These are phyloP conservation scores for Nylanderia fulva DNA, from an alignment of 1,140 invertebrate genomes.

Conservation along the genomic window DNA sequence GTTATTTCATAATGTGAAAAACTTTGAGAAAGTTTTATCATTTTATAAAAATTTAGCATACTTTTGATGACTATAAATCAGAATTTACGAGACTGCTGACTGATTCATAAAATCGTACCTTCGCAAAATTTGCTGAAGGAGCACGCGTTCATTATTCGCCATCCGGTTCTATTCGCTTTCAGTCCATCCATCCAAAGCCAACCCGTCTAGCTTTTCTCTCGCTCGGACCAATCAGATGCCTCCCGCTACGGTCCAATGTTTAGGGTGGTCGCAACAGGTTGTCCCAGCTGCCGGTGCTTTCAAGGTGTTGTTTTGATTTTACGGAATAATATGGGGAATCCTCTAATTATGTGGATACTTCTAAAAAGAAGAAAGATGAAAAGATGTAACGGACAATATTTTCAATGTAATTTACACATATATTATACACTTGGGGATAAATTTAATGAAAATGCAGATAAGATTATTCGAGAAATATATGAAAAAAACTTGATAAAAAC, in stretches of 20 bases:
- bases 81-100: neutral
- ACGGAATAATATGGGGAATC: conserved; percentile 41
- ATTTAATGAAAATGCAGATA: neutral
- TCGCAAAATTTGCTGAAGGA: conserved; percentile 3
- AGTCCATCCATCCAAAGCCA: conserved; percentile 15
- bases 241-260: conserved; percentile 65
- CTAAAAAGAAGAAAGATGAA: neutral
- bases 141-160: conserved; percentile 34
- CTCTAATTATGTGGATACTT: conserved; percentile 39
- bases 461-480: neutral
- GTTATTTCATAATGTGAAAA: neutral
- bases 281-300: conserved; percentile 69
- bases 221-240: conserved; percentile 63
- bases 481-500: neutral
- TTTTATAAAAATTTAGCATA: neutral
- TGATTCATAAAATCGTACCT: neutral
- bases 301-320: conserved; percentile 48
- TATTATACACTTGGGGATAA: neutral
- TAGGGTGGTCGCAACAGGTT: conserved; percentile 81
- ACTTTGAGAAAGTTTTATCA: neutral
- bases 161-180: conserved; percentile 2
- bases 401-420: neutral
- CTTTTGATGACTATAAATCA: neutral
- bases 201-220: conserved; percentile 60
- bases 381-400: neutral